Conservation (phyloP, 2,113 vertebrate genomes). For the Rhizomys pruinosus region DNA sequence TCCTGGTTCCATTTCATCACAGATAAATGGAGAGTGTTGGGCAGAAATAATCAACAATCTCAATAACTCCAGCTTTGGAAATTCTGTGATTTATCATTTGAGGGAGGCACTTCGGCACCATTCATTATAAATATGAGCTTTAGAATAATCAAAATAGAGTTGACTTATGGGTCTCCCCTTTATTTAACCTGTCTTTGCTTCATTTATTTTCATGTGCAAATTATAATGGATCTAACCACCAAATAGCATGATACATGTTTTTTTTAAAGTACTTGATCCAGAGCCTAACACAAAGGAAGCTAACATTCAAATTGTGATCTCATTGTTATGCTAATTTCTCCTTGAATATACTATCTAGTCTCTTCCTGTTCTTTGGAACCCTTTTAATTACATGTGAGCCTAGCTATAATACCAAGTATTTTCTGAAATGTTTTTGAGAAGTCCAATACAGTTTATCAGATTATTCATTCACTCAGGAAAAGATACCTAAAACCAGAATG, state of each 20-base stretch:
- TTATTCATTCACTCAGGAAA: slow-evolving; percentile 4
- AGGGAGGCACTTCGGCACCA: background rate
- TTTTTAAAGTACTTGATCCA: background rate
- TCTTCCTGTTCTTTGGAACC: background rate
- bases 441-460: background rate
- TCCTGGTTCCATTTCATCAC: background rate
- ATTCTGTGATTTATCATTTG: background rate
- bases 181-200: slow-evolving; percentile 20
- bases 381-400: slow-evolving; percentile 29
- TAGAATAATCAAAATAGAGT: background rate
- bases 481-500: slow-evolving; percentile 24
- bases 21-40: background rate
- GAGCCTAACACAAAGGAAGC: background rate
- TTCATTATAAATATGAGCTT: background rate
- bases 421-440: background rate
- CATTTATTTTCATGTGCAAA: slow-evolving; percentile 52
- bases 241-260: background rate
- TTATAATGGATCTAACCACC: background rate
- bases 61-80: background rate
- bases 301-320: background rate
- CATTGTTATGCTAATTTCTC: background rate
- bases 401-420: background rate
- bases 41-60: background rate
- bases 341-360: background rate
- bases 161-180: background rate